Evolutionary conservation across 2,113 vertebrate genomes (phyloP), one percentile per base, ranked within the genome.

Genomic region (Chitala chitala): DNA sequence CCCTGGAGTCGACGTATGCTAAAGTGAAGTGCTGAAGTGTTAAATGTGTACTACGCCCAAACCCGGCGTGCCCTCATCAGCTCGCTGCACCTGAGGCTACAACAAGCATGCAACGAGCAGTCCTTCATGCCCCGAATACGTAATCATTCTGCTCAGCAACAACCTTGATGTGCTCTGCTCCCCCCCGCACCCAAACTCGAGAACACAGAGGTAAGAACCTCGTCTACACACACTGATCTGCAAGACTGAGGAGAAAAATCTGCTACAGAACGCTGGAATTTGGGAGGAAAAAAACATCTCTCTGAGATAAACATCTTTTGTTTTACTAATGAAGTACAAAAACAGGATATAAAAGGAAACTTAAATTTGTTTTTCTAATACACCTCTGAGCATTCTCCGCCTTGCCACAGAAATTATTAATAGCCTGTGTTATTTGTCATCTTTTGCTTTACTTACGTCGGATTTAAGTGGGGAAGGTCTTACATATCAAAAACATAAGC

Each of bases 81-180:
- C 22, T 51, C 48, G 53, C 48, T 29, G 5, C n/a, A n/a, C n/a
- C n/a, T n/a, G n/a, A 26, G 31, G 46, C 26, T 15, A 69, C 8
- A 17, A 6, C 46, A 24, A 5, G 26, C 66, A 69, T 26, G n/a
- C 66, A 4, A 51, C 44, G 26, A 69, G 29, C 46, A 33, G 68
- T 53, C 48, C 46, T 51, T 69, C 68, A 50, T 46, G 68, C 68
- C 53, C 17, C 26, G 68, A 31, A 48, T n/a, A 26, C 46, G 26
- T 53, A 29, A 69, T 69, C 15, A 51, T 42, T 33, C 48, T 46
- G 24, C 68, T 29, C 68, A 13, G 26, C 48, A 69, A 51, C 53
- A 69, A 69, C 68, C 68, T 69, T 69, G 29, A 69, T 69, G 48
- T 33, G 26, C 29, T 51, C n/a, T 29, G 29, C 46, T 53, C 51